Base-by-base conservation (phyloP, 53 echinoderm and acorn worm species). In the Stichopus horrens region DNA sequence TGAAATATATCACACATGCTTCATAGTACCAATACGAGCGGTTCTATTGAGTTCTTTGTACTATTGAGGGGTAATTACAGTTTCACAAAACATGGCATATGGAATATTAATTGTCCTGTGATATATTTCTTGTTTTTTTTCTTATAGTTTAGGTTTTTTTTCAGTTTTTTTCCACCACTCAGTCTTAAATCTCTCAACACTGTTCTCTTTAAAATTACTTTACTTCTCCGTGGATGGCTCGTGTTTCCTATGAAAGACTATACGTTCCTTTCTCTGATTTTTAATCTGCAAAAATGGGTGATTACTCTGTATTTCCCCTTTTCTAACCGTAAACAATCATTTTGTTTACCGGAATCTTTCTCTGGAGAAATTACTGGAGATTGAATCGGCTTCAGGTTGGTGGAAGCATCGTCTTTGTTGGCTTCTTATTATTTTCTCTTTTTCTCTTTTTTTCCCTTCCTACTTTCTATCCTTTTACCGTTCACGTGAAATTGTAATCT, bases 241-340 rank as follows among this genome's bases (percentile, higher is more conserved):
- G 71, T 5, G 6, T 71, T 71, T 71, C 71, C 71, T 18, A 16
- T 7, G 19, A 37, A 37, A 37, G 16, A 71, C 37, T 37, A 37
- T 18, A 71, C 7, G 20, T 71, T 71, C 16, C 6, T 18, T 3
- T 71, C 71, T n/a, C 21, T 71, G 71, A 5, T 18, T 71, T 71
- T 71, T 71, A 71, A 71, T 71, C 71, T 71, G 71, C 71, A 13
- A 19, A 71, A 71, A 71, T 71, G 71, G 71, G 71, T 71, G n/a
- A 71, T 71, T 71, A 71, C 71, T 71, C 71, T 20, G 71, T 18
- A 71, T 71, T 71, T 37, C 37, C 71, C 71, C 6, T 5, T 71
- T 13, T 71, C 5, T n/a, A 71, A 71, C 71, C 19, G 71, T 71
- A 71, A 71, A 71, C 71, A 71, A 71, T 71, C 16, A 18, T 71